Base-by-base conservation (phyloP, 2,888 invertebrate genomes). In the Muscina levida region DNA sequence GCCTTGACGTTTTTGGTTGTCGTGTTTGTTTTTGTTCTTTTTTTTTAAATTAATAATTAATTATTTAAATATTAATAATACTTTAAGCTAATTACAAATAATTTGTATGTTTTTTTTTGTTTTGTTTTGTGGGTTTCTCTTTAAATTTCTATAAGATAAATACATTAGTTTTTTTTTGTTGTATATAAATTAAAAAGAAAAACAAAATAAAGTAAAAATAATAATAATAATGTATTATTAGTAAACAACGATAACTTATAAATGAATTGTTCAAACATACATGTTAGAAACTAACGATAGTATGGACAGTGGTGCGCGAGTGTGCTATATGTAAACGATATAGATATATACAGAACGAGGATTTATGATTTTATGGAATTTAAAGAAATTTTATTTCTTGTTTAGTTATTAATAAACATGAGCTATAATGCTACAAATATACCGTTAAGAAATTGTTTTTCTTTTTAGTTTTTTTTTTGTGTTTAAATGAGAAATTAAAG, bases 51-150 rank as follows among this genome's bases (percentile, higher is more conserved):
- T 51, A 53, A 51, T 68, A 81, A n/a, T 51, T 79, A 72, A 72
- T 75, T 62, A 31, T 31, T 62, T 77, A 75, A 72, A 72, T 81
- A 72, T 62, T 81, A 81, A 77, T 81, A 80, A 80, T 80, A 81
- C 80, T 77, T 81, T 81, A 81, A 77, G 67, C 77, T 81, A 81
- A 72, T 75, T 81, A 71, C 59, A 74, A 46, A 73, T 68, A 80
- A 73, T 74, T 74, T 66, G 48, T 70, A 76, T 72, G 22, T 56
- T 59, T 62, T 8, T 31, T 1, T 57, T 59, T 71, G 11, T 56
- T 67, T 56, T 8, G 17, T 56, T 51, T 62, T 8, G 17, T 0
- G 46, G 57, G 65, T 17, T 56, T 62, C 39, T 37, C 57, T 62
- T 26, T 46, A 4, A 53, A 13, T 70, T 15, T 66, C 19, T 71